phyloP scores from a whole-genome alignment of 2,797 vertebrate genomes.

The Oreortyx pictus region DNA sequence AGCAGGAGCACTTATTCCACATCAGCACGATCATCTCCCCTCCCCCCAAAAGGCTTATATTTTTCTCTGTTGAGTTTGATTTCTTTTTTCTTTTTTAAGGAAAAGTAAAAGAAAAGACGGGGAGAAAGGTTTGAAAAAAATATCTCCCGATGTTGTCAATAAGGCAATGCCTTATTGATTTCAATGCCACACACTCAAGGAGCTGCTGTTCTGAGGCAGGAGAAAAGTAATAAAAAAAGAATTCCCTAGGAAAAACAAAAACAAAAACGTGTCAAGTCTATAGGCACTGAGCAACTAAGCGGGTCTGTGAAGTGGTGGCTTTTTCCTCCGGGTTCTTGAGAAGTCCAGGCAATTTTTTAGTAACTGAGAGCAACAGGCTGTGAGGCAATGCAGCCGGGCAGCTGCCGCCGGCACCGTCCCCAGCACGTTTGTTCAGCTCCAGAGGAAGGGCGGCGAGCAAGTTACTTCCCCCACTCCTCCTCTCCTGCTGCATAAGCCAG shows the following conservation, averaged over 20 bases:
- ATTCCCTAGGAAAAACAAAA: not conserved
- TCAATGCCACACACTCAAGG: conserved; percentile 35
- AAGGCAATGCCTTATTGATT: not conserved
- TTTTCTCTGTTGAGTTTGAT: not conserved
- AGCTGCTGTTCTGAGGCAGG: not conserved
- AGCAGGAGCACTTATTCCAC: conserved; percentile 87
- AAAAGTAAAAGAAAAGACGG: not conserved
- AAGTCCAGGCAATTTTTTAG: conserved; percentile 61
- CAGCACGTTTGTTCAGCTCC: conserved; percentile 46
- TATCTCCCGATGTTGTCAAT: conserved; percentile 27
- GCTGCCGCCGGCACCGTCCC: conserved; percentile 58
- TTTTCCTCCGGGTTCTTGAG: conserved; percentile 46
- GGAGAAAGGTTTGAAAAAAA: not conserved
- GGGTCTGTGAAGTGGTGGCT: conserved; percentile 43
- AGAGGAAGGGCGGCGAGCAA: conserved; percentile 13
- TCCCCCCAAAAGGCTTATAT: conserved; percentile 45
- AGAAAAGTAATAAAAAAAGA: not conserved
- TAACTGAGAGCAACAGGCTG: conserved; percentile 47
- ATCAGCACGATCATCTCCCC: conserved; percentile 86
- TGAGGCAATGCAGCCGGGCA: conserved; percentile 40
- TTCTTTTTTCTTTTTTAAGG: not conserved
- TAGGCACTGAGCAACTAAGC: conserved; percentile 2
- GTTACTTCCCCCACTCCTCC: conserved; percentile 60
- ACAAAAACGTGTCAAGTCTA: not conserved
- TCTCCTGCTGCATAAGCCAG: conserved; percentile 59